phyloP scores from a whole-genome alignment of 2,113 vertebrate species.

The Oriolus oriolus region DNA sequence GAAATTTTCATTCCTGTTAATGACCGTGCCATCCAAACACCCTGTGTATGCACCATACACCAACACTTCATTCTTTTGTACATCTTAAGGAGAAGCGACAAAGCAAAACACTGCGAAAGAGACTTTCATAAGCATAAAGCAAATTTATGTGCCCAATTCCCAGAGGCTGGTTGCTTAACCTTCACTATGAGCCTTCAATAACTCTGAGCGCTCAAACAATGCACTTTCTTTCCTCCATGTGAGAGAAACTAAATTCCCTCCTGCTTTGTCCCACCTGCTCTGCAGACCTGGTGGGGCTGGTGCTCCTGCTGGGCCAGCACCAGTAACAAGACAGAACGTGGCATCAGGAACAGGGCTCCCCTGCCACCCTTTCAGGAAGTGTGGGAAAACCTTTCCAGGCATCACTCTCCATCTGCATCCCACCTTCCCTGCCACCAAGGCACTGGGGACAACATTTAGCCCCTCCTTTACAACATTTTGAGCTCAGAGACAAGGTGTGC shows the following conservation, averaged over 20 bases:
- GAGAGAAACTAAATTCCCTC: neutral
- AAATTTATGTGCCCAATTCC: neutral
- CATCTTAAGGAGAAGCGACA: neutral
- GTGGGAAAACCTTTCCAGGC: neutral
- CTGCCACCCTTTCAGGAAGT: neutral
- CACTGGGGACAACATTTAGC: neutral
- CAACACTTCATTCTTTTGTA: neutral
- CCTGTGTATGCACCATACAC: neutral
- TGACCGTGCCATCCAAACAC: neutral
- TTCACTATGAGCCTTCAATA: neutral
- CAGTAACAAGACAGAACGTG: rapidly evolving
- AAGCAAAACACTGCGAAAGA: neutral
- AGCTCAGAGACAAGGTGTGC: neutral
- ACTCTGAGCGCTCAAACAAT: neutral
- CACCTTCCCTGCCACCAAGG: neutral
- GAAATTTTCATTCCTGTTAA: neutral
- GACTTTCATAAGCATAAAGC: neutral
- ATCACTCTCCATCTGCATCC: neutral
- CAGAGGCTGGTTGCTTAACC: neutral
- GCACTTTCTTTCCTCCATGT: neutral
- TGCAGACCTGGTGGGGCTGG: neutral
- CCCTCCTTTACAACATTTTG: neutral
- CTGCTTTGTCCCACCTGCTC: neutral
- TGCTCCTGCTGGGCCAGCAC: neutral
- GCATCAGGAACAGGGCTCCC: neutral